Conservation (phyloP, 2,113 vertebrate species). For the Lepisosteus osseus region DNA sequence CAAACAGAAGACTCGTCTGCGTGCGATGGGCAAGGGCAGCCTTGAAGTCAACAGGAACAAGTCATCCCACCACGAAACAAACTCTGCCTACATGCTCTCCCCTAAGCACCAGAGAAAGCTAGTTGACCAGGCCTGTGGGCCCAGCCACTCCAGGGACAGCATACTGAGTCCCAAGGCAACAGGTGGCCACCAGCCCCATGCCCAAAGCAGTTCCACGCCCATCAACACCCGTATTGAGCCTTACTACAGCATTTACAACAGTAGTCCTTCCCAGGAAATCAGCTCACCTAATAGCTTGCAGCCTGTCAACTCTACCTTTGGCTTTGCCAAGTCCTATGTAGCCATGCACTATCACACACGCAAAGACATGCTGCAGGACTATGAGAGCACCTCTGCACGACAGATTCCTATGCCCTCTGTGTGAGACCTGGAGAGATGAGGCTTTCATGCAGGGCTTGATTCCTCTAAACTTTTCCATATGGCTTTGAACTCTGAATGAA, state of each 20-base stretch:
- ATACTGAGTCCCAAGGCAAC: conserved; percentile 72
- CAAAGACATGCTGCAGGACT: conserved; percentile 71
- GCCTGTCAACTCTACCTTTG: conserved; percentile 68
- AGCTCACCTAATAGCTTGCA: conserved; percentile 79
- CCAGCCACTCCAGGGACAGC: conserved; percentile 84
- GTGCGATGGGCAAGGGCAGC: conserved; percentile 86
- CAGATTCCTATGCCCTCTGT: conserved; percentile 85
- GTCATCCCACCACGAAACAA: conserved; percentile 94
- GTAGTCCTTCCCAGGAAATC: conserved; percentile 73
- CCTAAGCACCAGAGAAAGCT: conserved; percentile 86
- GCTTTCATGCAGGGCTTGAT: no score
- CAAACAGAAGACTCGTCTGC: conserved; percentile 86
- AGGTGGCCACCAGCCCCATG: conserved; percentile 67
- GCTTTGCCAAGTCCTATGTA: conserved; percentile 78
- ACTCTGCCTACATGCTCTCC: conserved; percentile 88
- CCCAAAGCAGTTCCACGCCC: conserved; percentile 86
- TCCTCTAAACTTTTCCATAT: background rate
- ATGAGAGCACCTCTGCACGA: conserved; percentile 69
- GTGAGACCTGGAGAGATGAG: conserved; percentile 36
- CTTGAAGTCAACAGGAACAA: conserved; percentile 93
- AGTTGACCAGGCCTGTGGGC: conserved; percentile 87
- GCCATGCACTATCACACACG: conserved; percentile 84
- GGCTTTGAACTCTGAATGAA: background rate
- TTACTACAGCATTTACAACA: conserved; percentile 94
- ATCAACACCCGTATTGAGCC: conserved; percentile 92